Base-by-base conservation (phyloP, 2,888 invertebrate genomes). In the Drosophila mercatorum region DNA sequence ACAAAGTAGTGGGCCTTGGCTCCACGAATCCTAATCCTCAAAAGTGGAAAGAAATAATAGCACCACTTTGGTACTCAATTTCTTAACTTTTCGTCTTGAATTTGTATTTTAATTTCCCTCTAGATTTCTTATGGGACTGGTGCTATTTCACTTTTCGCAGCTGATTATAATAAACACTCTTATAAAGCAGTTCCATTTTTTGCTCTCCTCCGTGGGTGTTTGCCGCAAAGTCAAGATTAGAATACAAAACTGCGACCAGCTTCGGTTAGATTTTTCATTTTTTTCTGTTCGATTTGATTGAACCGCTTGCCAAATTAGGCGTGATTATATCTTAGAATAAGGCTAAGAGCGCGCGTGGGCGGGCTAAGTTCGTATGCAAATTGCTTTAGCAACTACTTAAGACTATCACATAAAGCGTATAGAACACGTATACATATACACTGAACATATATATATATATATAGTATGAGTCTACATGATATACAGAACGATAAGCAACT, bases 241-340 rank as follows among this genome's bases (percentile, higher is more conserved):
- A 49, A 28, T 5, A 7, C 8, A 26, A 47, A 47, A 31, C 22
- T 49, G 28, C n/a, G 47, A 26, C 28, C 3, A n/a, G 26, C 2
- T 49, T 11, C 8, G 14, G 38, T 55, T 26, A 5, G 3, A 40
- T 41, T 51, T 51, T 43, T 22, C 12, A n/a, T 26, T 40, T 44
- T 38, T 17, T 17, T 17, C 0, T 26, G 26, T 26, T 44, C 14
- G 5, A 28, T 40, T 68, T 68, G 63, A 75, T 73, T 28, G 56
- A 59, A 43, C 69, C 52, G 69, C 69, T 46, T 59, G 51, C 73
- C 69, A 40, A 56, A 75, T 46, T 63, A 40, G 73, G 73, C 17
- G 22, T 40, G 46, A 68, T 59, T 62, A 41, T 22, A 38, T 26
- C 34, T 44, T 68, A 57, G 68, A 57, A 68, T 38, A 44, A 46